Base-by-base conservation (phyloP, 2,113 vertebrate genomes). In the Neopipo cinnamomea region DNA sequence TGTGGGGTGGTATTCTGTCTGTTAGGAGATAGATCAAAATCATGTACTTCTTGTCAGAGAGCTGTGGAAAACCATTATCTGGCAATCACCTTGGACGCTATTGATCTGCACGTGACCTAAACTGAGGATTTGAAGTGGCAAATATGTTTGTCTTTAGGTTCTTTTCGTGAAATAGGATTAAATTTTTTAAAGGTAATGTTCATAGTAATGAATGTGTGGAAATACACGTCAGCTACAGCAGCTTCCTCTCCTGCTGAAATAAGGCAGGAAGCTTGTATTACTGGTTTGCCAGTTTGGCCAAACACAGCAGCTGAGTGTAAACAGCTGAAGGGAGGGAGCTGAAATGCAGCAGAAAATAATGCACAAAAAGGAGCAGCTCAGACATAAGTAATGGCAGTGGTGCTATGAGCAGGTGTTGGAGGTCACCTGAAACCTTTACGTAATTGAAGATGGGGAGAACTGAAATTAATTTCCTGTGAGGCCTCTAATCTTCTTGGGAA, bases 381-480 rank as follows among this genome's bases (percentile, higher is more conserved):
- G 2, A 41, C 52, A 55, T 24, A 47, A 91, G 27, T 67, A 63
- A 61, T 59, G 39, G 52, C 39, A 93, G 63, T 67, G 23, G 19
- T 63, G 28, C 63, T 77, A 2, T n/a, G 44, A 61, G 61, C 70
- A 92, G 46, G 79, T 77, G 49, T 78, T 89, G 65, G 31, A 95
- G 88, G 79, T 92, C 65, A 78, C 88, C 73, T 75, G 73, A 72
- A 91, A 91, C 78, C 75, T 85, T 74, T 47, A n/a, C 8, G 4
- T 93, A 75, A 84, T 30, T 84, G 88, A 84, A 61, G 56, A 71
- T 72, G 28, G 82, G 47, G 56, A 89, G 49, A 80, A 56, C 82
- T 91, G 61, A 91, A 96, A 84, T 78, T 92, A 87, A 87, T 86
- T 96, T 95, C 91, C 73, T 93, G 52, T 88, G 70, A 82, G 55